phyloP scores from a whole-genome alignment of 2,113 vertebrate genomes.

The Myanophis thanlyinensis region DNA sequence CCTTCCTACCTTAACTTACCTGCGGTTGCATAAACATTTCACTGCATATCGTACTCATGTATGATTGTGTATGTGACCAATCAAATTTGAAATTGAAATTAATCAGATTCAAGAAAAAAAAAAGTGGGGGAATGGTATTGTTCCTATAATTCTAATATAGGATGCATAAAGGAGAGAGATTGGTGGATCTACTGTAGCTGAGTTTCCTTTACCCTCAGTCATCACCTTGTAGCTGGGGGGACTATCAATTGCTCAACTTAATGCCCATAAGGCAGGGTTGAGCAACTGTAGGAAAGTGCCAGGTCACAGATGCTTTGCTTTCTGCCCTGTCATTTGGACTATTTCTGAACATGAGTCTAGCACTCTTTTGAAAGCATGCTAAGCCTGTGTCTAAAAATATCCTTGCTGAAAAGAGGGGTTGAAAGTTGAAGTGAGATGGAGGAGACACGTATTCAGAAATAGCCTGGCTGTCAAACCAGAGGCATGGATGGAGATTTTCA shows the following conservation, averaged over 20 bases:
- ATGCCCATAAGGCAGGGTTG: background rate
- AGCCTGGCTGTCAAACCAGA: background rate
- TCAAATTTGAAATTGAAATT: too few relatives aligned
- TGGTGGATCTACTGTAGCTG: background rate
- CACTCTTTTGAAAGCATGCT: background rate
- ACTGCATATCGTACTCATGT: too few relatives aligned
- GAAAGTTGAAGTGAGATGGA: background rate
- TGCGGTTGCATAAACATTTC: too few relatives aligned
- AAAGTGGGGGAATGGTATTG: background rate
- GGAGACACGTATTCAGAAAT: background rate
- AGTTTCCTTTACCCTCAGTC: background rate
- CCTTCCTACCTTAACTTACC: too few relatives aligned
- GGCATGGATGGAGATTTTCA: background rate
- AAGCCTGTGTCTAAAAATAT: background rate
- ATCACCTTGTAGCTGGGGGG: background rate
- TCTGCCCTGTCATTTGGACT: background rate
- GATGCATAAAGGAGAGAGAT: background rate
- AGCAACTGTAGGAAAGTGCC: background rate
- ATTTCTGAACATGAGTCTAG: background rate
- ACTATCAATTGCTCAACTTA: background rate
- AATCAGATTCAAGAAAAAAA: background rate
- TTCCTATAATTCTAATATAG: background rate
- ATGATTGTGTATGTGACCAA: too few relatives aligned
- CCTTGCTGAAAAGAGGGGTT: background rate
- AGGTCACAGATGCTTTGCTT: background rate